Conservation (phyloP, 2,888 invertebrate species). For the Campoplex capitator region DNA sequence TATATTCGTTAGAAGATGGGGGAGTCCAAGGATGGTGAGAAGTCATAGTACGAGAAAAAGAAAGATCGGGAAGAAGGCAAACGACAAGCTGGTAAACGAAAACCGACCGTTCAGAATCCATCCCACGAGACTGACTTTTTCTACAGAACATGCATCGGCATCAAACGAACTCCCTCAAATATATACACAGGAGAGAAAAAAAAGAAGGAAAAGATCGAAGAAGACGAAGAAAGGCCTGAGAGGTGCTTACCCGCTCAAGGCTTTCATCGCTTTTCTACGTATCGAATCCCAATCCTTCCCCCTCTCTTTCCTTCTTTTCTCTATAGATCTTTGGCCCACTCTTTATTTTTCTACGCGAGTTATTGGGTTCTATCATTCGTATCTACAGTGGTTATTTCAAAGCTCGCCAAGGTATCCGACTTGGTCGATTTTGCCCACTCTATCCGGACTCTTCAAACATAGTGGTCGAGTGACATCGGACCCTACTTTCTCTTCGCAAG, state of each 20-base stretch:
- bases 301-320: constrained; percentile 11
- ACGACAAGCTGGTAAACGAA: constrained; percentile 65
- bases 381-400: constrained; percentile 7
- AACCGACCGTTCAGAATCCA: constrained; percentile 60
- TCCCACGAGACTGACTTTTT: constrained; percentile 53
- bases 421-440: constrained; percentile 30
- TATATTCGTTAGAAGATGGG: constrained; percentile 16
- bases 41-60: background rate
- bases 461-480: constrained; percentile 28
- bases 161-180: constrained; percentile 34
- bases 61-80: constrained; percentile 60
- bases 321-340: constrained; percentile 16
- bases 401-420: constrained; percentile 39
- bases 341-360: constrained; percentile 26
- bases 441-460: constrained; percentile 46
- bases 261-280: constrained; percentile 55
- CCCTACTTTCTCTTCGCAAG: constrained; percentile 19
- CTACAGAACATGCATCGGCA: constrained; percentile 38
- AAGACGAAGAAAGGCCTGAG: constrained; percentile 14
- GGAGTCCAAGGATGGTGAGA: constrained; percentile 9
- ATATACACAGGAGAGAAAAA: constrained; percentile 6
- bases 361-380: constrained; percentile 35
- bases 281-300: constrained; percentile 52
- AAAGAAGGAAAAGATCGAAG: background rate
- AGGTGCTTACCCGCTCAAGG: constrained; percentile 44